Percentiles rank a stretch among this genome's conserved stretches.
phyloP scores from a whole-genome alignment of 2,888 invertebrate genomes.

The Mesodorylaimus sp. region DNA sequence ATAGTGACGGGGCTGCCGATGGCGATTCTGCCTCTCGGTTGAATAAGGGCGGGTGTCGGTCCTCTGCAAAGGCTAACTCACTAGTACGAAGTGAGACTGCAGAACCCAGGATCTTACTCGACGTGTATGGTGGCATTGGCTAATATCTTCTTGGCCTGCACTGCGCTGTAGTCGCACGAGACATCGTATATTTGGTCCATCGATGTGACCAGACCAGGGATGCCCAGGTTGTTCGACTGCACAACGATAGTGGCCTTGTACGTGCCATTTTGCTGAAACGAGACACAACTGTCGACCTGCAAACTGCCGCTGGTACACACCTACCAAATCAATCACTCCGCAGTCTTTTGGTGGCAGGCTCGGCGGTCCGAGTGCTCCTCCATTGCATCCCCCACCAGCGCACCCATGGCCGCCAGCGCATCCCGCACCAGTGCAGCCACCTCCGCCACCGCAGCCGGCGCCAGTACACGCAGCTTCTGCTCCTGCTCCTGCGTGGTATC shows the following conservation, averaged over 20 bases:
- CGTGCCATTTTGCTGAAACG: constrained; percentile 20
- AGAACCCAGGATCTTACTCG: constrained; percentile 14
- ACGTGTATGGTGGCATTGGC: constrained; percentile 26
- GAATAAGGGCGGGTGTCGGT: constrained; percentile 26
- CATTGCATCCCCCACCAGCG: not conserved
- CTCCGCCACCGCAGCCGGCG: not conserved
- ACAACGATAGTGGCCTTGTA: constrained; percentile 28
- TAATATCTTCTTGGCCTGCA: constrained; percentile 22
- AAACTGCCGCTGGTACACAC: not conserved
- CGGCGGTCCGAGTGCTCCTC: not conserved
- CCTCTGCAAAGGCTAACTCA: constrained; percentile 15
- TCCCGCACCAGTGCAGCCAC: not conserved
- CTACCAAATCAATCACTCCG: constrained; percentile 23
- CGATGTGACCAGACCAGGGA: constrained; percentile 28
- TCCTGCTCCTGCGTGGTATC: not conserved
- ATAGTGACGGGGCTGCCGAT: constrained; percentile 28
- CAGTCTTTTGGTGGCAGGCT: constrained; percentile 19
- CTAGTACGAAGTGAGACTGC: constrained; percentile 7
- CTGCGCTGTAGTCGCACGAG: constrained; percentile 23
- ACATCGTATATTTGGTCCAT: constrained; percentile 28
- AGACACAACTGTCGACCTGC: not conserved
- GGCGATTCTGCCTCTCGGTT: constrained; percentile 28
- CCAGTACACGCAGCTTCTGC: not conserved
- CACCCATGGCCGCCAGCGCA: not conserved
- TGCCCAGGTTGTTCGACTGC: constrained; percentile 29